Conservation (phyloP, 35 echinoderm and acorn worm genomes). For the Amphiura filiformis region DNA sequence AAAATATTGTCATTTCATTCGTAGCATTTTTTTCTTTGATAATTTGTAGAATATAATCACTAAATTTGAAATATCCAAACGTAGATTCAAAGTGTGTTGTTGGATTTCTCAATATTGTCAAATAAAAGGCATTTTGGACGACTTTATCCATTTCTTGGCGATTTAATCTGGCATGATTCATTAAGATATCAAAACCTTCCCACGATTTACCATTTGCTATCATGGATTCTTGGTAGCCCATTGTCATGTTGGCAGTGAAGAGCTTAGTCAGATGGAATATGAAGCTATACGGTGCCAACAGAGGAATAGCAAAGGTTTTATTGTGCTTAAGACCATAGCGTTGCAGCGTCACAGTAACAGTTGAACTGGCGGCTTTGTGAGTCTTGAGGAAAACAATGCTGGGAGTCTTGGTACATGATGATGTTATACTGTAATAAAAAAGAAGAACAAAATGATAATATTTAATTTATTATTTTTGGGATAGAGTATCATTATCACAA, state of each 20-base stretch:
- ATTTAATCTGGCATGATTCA: not conserved
- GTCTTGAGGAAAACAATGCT: not conserved
- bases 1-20: not conserved
- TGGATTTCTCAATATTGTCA: not conserved
- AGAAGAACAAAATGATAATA: too few species aligned
- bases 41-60: not conserved
- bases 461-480: too few species aligned
- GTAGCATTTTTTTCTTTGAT: not conserved
- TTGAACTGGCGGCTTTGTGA: not conserved
- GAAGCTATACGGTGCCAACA: not conserved
- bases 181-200: not conserved
- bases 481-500: too few species aligned
- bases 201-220: not conserved
- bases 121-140: not conserved
- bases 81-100: not conserved
- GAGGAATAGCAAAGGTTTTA: not conserved
- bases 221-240: not conserved
- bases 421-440: too few species aligned
- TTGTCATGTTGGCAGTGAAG: not conserved
- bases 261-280: not conserved
- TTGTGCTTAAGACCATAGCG: not conserved
- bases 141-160: not conserved
- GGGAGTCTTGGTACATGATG: not conserved
- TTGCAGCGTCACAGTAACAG: not conserved
- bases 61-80: not conserved